phyloP scores from a whole-genome alignment of 2,113 vertebrate genomes.

The Marcusenius ussheri region DNA sequence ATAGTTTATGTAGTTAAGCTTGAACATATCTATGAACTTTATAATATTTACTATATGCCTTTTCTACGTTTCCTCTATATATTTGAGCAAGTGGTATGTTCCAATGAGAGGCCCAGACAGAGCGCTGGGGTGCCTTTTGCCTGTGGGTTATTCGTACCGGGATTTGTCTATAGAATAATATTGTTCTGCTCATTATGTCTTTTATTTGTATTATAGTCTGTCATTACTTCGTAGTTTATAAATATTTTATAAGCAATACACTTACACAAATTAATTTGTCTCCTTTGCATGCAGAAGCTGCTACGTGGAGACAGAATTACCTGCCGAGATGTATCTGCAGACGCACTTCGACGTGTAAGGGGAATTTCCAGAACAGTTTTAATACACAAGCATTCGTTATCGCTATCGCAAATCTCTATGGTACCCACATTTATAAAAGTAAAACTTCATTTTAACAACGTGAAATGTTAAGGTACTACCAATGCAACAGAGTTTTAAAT shows the following conservation, averaged over 20 bases:
- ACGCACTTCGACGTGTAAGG: too few species aligned
- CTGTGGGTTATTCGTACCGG: neutral
- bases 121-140: neutral
- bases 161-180: neutral
- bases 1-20: neutral
- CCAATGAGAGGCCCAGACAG: neutral
- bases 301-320: neutral
- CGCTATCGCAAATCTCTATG: neutral
- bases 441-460: neutral
- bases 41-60: neutral
- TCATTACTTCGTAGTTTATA: neutral
- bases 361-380: neutral
- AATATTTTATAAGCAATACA: neutral
- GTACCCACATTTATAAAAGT: neutral
- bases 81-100: neutral
- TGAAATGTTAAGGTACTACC: neutral
- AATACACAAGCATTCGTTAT: neutral
- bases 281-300: neutral
- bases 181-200: neutral
- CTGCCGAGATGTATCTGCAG: neutral
- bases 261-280: neutral
- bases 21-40: neutral
- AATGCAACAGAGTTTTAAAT: neutral
- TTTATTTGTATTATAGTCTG: neutral
- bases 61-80: neutral